Evolutionary conservation across 2,797 vertebrate genomes (phyloP).

Genomic region (Lemur catta): DNA sequence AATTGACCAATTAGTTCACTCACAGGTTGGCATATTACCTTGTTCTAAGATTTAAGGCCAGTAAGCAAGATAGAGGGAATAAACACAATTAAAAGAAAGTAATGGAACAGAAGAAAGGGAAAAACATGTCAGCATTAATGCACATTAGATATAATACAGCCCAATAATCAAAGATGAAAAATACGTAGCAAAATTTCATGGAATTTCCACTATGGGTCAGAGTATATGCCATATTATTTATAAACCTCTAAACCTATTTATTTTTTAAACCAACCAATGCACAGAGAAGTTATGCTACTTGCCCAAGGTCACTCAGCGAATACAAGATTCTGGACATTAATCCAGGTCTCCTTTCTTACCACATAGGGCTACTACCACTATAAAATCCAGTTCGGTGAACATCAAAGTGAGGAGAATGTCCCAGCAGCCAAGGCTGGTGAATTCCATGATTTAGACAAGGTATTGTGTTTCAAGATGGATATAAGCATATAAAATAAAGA

Average conservation of each 20-base stretch:
- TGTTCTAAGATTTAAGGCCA: background rate
- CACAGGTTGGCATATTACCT: background rate
- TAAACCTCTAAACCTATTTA: background rate
- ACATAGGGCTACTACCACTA: too few species aligned
- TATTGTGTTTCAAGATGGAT: background rate
- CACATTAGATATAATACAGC: background rate
- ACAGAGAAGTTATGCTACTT: background rate
- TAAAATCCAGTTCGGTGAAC: background rate
- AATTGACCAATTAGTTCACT: background rate
- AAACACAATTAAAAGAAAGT: background rate
- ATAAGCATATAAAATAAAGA: background rate
- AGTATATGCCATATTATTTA: background rate
- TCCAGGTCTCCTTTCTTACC: background rate
- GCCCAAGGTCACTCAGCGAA: background rate
- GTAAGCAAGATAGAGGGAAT: background rate
- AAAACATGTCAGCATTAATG: background rate
- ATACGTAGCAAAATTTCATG: background rate
- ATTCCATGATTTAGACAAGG: background rate
- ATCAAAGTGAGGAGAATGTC: background rate
- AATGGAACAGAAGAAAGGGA: background rate
- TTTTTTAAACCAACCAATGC: background rate
- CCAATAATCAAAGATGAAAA: background rate
- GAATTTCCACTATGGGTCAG: background rate
- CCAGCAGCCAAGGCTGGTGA: background rate
- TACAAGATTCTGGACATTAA: background rate